These are phyloP conservation scores for Busseola fusca DNA, from an alignment of 2,888 invertebrate genomes.

Conservation along the genomic window DNA sequence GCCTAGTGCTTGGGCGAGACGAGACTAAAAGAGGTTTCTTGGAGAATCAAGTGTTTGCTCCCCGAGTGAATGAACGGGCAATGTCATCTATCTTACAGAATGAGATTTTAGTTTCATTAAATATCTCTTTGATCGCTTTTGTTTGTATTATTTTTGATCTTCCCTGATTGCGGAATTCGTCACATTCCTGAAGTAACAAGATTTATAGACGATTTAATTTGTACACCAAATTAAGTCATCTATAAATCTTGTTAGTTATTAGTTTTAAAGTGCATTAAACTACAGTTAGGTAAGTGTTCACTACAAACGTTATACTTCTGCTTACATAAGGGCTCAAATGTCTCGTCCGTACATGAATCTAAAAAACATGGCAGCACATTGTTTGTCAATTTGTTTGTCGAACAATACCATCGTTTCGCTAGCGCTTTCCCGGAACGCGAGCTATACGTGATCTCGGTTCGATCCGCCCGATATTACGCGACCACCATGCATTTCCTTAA, in stretches of 20 bases:
- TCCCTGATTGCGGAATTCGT: neutral
- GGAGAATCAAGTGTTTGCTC: neutral
- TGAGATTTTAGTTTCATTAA: neutral
- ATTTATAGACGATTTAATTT: neutral
- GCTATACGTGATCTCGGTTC: constrained; percentile 72
- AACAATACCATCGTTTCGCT: constrained; percentile 67
- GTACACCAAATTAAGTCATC: no score
- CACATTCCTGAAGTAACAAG: neutral
- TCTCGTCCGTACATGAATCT: constrained; percentile 36
- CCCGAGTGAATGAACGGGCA: neutral
- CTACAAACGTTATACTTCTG: neutral
- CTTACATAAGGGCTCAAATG: neutral
- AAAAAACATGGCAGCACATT: constrained; percentile 41
- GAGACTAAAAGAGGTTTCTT: neutral
- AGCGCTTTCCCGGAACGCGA: constrained; percentile 71
- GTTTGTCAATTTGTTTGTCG: constrained; percentile 62
- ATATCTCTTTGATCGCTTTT: neutral
- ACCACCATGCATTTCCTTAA: constrained; percentile 51
- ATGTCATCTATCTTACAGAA: no score
- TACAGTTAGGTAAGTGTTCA: neutral
- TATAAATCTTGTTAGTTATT: no score
- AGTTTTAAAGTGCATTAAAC: neutral
- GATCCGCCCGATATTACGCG: constrained; percentile 66
- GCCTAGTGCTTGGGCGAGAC: neutral
- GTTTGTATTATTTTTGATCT: neutral